A percentile compares a stretch with the other conserved stretches of the same genome.
phyloP scores from a whole-genome alignment of 2,888 invertebrate genomes.

The Ormyrus thymus region DNA sequence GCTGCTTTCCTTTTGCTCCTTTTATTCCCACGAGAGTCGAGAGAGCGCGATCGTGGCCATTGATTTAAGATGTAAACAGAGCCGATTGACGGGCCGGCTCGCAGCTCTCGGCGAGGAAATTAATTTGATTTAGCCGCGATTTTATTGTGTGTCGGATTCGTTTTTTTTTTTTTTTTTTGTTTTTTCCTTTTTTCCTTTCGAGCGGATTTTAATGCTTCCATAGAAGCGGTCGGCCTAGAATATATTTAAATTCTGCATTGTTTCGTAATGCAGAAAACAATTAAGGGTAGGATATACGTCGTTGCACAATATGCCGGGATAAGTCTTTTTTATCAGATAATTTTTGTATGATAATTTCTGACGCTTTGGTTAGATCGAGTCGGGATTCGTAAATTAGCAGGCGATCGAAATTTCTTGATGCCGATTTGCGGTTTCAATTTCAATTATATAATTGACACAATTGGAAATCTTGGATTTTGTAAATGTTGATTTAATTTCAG shows the following conservation, averaged over 20 bases:
- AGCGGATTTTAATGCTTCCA: background rate
- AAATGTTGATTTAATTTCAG: no score
- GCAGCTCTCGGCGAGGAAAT: constrained; percentile 13
- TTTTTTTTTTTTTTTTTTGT: background rate
- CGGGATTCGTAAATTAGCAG: constrained; percentile 2
- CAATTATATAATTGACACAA: constrained; percentile 35
- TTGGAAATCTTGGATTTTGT: constrained; percentile 20
- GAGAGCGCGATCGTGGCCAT: constrained; percentile 14
- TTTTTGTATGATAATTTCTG: background rate
- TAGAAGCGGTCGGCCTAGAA: background rate
- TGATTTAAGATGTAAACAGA: constrained; percentile 48
- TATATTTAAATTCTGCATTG: constrained; percentile 12
- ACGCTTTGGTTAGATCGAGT: background rate
- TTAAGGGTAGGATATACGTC: background rate
- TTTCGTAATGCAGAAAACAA: background rate
- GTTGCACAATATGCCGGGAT: constrained; percentile 1
- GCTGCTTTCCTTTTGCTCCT: constrained; percentile 36
- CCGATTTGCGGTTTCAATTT: constrained; percentile 28
- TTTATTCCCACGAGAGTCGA: constrained; percentile 37
- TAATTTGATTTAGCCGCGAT: constrained; percentile 34
- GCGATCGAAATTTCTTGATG: constrained; percentile 17
- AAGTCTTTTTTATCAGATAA: background rate
- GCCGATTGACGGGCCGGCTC: constrained; percentile 32
- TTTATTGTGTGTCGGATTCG: constrained; percentile 5
- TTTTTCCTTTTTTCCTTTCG: background rate